Base-by-base conservation (phyloP, 2,888 invertebrate species). In the Mythimna albipuncta region DNA sequence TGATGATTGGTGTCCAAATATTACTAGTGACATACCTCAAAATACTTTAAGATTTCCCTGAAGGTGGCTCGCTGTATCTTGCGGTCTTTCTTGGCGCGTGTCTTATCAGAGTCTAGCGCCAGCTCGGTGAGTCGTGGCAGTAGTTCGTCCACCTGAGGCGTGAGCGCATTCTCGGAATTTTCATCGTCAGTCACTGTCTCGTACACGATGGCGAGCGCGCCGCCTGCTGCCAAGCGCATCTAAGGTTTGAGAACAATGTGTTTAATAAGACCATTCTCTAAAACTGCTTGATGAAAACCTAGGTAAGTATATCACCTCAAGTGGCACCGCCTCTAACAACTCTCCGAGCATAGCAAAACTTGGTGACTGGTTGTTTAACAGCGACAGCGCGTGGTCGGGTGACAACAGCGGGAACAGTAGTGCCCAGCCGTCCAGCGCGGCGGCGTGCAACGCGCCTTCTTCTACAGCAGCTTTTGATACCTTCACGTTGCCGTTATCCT, bases 31-130 rank as follows among this genome's bases (percentile, higher is more conserved):
- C 93, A 91, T 87, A 98, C 99, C 97, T 99, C 99, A 74, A 99
- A 97, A 90, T 98, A 98, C 90, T 97, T 97, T 76, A 99, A 96
- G 79, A 99, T 98, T 91, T 99, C 99, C 66, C 99, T 96, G 95
- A 99, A 99, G 83, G 98, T 99, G 50, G 99, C 99, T 16, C 99
- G 97, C 93, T 99, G 99, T 86, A 98, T 97, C 93, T 99, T 98
- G 73, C 99, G 97, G 93, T 99, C 99, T 80, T 99, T 98, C 93
- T 99, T 99, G 38, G 99, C 99, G 84, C 99, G 96, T 91, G 88
- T 99, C 95, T 99, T 99, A 93, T 99, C 98, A 62, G 99, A 99
- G 96, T 99, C 99, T 0, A 98, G 98, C 32, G 32, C 58, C 19
- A 58, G 19, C 19, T 58, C 32, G 75, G 97, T 97, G 69, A 99